phyloP scores from a whole-genome alignment of 2,113 vertebrate genomes.

The Carettochelys insculpta region DNA sequence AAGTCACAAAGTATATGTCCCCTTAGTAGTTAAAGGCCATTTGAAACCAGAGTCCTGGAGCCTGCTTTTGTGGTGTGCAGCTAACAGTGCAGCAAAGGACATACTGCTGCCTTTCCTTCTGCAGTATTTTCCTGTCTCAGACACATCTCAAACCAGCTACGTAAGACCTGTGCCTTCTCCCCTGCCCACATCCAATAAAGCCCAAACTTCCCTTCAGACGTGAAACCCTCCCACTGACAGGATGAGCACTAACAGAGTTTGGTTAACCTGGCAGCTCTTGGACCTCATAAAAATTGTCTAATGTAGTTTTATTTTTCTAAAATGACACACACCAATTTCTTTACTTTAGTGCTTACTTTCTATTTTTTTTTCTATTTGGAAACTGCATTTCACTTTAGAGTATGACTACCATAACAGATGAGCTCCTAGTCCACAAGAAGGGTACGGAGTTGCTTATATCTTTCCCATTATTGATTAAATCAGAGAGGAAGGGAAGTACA shows the following conservation, averaged over 20 bases:
- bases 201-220: background rate
- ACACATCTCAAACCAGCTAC: background rate
- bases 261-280: background rate
- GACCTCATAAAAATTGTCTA: background rate
- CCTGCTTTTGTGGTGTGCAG: background rate
- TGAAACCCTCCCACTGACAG: background rate
- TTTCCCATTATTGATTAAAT: background rate
- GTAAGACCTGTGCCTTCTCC: background rate
- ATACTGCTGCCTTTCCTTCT: background rate
- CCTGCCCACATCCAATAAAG: background rate
- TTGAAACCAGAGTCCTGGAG: rapidly evolving
- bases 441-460: background rate
- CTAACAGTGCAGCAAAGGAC: background rate
- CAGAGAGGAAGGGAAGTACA: background rate
- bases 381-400: background rate
- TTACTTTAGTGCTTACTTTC: background rate
- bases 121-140: background rate
- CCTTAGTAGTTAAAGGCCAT: background rate
- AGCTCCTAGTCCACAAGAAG: background rate
- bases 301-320: background rate
- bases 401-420: background rate
- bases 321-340: background rate
- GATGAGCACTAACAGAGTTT: background rate
- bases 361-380: background rate
- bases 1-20: background rate